phyloP scores from a whole-genome alignment of 2,888 invertebrate genomes.

The Tridacna gigas region DNA sequence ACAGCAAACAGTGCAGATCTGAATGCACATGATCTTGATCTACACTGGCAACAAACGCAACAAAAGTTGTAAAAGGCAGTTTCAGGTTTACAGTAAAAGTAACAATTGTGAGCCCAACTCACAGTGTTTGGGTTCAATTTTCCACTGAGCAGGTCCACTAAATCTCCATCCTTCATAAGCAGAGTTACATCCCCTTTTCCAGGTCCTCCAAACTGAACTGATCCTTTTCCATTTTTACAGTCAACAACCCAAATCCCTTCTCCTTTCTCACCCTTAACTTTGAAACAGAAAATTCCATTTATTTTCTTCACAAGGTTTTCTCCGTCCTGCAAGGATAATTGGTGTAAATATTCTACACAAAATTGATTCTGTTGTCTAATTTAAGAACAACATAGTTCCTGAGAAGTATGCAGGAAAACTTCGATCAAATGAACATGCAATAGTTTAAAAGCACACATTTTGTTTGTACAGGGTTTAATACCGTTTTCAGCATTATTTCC shows the following conservation, averaged over 20 bases:
- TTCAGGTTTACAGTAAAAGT: too few species aligned
- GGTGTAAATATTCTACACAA: neutral
- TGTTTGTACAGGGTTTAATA: too few species aligned
- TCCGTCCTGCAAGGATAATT: slow-evolving; percentile 80
- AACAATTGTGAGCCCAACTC: neutral
- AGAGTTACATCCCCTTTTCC: slow-evolving; percentile 95
- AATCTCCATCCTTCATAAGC: slow-evolving; percentile 94
- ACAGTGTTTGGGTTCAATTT: slow-evolving; percentile 94
- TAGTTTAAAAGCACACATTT: neutral
- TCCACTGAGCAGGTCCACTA: slow-evolving; percentile 94
- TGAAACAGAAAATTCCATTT: slow-evolving; percentile 95
- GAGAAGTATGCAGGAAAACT: too few species aligned
- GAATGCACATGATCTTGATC: too few species aligned
- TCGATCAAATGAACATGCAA: neutral
- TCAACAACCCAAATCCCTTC: slow-evolving; percentile 97
- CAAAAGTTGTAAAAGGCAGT: too few species aligned
- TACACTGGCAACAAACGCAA: too few species aligned
- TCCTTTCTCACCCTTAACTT: slow-evolving; percentile 92
- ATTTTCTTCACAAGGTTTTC: slow-evolving; percentile 83
- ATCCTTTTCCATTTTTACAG: slow-evolving; percentile 94
- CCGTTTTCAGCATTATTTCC: too few species aligned
- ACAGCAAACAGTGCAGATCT: too few species aligned
- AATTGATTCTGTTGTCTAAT: too few species aligned
- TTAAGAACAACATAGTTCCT: too few species aligned
- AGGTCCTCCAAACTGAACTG: slow-evolving; percentile 89